Conservation (phyloP, 2,797 vertebrate species). For the Fringilla coelebs region DNA sequence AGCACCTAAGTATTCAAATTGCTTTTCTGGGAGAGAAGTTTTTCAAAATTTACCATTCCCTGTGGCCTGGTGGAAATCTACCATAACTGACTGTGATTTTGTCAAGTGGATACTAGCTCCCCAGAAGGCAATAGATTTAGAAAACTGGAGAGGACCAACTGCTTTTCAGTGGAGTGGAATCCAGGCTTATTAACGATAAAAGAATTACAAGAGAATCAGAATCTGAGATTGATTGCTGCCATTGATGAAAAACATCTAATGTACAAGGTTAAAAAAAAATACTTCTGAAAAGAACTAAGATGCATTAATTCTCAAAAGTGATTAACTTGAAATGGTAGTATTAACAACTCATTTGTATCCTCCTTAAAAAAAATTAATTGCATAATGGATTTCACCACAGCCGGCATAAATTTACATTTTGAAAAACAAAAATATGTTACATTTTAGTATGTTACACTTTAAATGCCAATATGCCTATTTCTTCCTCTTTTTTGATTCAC, state of each 20-base stretch:
- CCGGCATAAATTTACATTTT: neutral
- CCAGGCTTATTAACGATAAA: neutral
- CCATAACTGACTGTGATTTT: neutral
- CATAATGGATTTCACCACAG: neutral
- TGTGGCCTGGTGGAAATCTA: neutral
- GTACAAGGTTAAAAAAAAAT: accelerated
- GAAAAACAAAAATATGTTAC: neutral
- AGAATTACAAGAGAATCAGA: neutral
- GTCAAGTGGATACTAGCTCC: neutral
- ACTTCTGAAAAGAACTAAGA: neutral
- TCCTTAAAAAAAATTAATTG: neutral
- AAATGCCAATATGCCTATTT: neutral
- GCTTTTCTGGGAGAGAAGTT: neutral
- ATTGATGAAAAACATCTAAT: neutral
- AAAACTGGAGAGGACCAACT: neutral
- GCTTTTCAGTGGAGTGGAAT: neutral
- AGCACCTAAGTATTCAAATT: neutral
- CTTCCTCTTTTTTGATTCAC: neutral
- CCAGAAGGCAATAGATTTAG: neutral
- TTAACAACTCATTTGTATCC: neutral
- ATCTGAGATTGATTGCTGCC: neutral
- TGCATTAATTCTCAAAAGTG: neutral
- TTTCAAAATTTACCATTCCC: neutral
- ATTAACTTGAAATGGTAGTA: neutral
- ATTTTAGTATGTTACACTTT: neutral